Evolutionary conservation across 2,888 invertebrate species (phyloP), one percentile per base, ranked within the genome.

Genomic region (Trichogramma evanescens): DNA sequence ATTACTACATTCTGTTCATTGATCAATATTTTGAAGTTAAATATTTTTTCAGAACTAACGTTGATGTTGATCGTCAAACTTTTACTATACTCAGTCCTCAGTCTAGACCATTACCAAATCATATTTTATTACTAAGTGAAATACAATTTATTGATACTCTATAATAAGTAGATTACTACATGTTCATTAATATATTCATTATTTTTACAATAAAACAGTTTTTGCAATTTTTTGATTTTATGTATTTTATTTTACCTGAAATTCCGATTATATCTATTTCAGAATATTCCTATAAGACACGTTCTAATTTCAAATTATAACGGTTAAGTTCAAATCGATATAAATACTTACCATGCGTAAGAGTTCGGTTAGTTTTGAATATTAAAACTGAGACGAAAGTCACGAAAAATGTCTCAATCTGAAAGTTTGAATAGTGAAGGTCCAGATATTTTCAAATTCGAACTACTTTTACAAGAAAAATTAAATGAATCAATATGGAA

Each of bases 81-180:
- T 82, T 96, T 65, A 96, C 95, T 42, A 84, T 98, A 38, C 82
- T 98, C 45, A 93, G 96, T 0, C 97, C 97, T 0, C 95, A 95
- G 74, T 95, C 95, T 5, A 86, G 93, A 49, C 97, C 96, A 1
- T 79, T 98, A 51, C 96, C 96, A 39, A 89, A 91, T 78, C 90
- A 88, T 4, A 83, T 95, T 54, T 81, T 97, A 44, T 79, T 98
- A 50, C 81, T 95, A 40, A 95, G 95, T 0, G 95, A 97, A 67
- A 80, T 96, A 65, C 94, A 94, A 74, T 97, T 95, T 77, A 93
- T 96, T 91, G 97, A 97, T 78, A 90, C 88, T 71, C 91, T 92
- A 77, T 91, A 80, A 80, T 50, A 2, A 26, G 26, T 26, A 26
- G 26, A 26, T 26, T 54, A 45, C n/a, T 45, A 2, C 3, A 8